A percentile compares a stretch with the other conserved stretches of the same genome.
These are phyloP conservation scores for Anodontia alba DNA, from an alignment of 2,888 invertebrate genomes.

Conservation along the genomic window DNA sequence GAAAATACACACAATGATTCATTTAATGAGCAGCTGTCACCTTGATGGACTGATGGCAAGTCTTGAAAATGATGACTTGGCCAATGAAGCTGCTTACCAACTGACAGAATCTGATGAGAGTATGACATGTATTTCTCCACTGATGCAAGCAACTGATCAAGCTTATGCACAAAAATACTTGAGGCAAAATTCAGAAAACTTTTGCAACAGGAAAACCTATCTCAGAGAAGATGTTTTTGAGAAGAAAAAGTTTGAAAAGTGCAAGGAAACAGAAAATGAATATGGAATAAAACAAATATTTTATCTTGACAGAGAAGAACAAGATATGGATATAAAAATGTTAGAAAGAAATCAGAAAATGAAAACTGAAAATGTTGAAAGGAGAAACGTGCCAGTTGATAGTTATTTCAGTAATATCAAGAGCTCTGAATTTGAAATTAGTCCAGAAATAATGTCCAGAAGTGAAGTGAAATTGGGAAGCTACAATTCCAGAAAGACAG, in stretches of 20 bases:
- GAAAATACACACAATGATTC: constrained; percentile 9
- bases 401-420: no score
- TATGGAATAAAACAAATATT: neutral
- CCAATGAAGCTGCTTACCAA: neutral
- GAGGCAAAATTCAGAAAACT: neutral
- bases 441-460: no score
- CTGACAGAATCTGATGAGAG: neutral
- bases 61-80: neutral
- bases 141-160: neutral
- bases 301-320: neutral
- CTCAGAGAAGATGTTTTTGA: neutral
- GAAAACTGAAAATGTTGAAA: neutral
- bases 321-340: neutral
- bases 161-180: neutral
- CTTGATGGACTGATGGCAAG: neutral
- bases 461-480: no score
- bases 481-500: no score
- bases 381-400: no score
- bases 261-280: neutral
- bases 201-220: neutral
- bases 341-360: neutral
- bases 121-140: neutral
- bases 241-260: neutral
- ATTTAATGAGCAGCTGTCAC: neutral
- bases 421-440: no score